A percentile compares a stretch with the other conserved stretches of the same genome.
Conservation (phyloP, 2,888 invertebrate genomes). For the Tholera decimalis region DNA sequence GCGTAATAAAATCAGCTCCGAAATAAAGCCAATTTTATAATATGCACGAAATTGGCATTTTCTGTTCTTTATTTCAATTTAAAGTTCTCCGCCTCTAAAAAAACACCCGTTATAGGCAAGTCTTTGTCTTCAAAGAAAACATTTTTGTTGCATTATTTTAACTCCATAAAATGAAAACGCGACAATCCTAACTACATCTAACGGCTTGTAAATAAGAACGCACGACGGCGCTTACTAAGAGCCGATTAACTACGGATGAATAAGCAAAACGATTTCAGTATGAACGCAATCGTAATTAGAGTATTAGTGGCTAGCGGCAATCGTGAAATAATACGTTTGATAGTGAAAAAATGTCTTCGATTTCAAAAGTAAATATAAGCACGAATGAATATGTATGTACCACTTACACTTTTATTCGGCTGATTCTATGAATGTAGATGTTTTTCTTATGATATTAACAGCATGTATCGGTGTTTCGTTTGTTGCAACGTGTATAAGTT, state of each 20-base stretch:
- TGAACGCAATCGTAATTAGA: constrained; percentile 61
- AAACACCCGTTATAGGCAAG: no score
- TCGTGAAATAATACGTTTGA: constrained; percentile 44
- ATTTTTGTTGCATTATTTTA: neutral
- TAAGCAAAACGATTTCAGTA: constrained; percentile 48
- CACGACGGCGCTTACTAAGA: constrained; percentile 45
- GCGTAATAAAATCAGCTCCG: no score
- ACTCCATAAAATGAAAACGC: no score
- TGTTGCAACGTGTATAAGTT: no score
- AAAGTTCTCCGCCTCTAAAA: no score
- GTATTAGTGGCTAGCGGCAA: constrained; percentile 47
- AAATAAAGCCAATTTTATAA: no score
- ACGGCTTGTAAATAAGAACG: constrained; percentile 47
- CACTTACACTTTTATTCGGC: constrained; percentile 50
- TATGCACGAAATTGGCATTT: no score
- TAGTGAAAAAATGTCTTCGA: constrained; percentile 46
- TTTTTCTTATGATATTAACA: neutral
- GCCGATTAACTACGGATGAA: constrained; percentile 54
- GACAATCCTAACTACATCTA: constrained; percentile 37
- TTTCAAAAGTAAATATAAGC: constrained; percentile 51
- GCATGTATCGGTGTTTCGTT: neutral
- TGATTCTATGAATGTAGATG: constrained; percentile 4
- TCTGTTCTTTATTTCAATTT: no score
- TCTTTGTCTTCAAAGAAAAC: neutral
- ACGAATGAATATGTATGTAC: constrained; percentile 39